Conservation (phyloP, 92 coral and sea anemone genomes). For the Muricea muricata region DNA sequence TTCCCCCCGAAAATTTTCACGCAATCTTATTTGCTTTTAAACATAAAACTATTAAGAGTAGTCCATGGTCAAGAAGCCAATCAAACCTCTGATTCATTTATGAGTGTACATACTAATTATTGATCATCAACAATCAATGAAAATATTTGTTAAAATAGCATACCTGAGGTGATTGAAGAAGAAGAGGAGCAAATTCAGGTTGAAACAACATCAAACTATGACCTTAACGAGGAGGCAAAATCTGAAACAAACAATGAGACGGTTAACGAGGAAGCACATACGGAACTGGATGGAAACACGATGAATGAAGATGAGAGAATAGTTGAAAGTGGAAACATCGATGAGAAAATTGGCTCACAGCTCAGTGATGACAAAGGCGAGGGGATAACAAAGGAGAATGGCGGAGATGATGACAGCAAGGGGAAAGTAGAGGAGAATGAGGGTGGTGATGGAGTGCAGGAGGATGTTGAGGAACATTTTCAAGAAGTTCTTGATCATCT, state of each 20-base stretch:
- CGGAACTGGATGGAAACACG: not conserved
- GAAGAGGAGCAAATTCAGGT: not conserved
- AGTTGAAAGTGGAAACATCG: slow-evolving; percentile 39
- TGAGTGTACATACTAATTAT: too few species aligned
- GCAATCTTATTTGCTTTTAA: too few species aligned
- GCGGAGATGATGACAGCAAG: not conserved
- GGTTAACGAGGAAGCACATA: slow-evolving; percentile 15
- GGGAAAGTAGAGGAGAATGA: slow-evolving; percentile 37
- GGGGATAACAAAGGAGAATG: not conserved
- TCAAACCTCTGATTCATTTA: too few species aligned
- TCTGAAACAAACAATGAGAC: slow-evolving; percentile 26
- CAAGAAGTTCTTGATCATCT: slow-evolving; percentile 75
- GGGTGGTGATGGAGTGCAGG: slow-evolving; percentile 21
- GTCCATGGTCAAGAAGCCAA: too few species aligned
- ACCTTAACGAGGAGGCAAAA: not conserved
- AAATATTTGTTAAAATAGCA: not conserved
- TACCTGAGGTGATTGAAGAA: not conserved
- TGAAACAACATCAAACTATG: not conserved
- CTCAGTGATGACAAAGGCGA: not conserved
- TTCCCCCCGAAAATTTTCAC: too few species aligned
- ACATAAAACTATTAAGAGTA: too few species aligned
- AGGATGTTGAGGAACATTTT: slow-evolving; percentile 20
- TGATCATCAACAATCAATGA: too few species aligned
- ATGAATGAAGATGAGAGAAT: slow-evolving; percentile 48
- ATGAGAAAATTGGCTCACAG: not conserved